Evolutionary conservation across 2,113 vertebrate species (phyloP).

Genomic region (Haemorhous mexicanus): DNA sequence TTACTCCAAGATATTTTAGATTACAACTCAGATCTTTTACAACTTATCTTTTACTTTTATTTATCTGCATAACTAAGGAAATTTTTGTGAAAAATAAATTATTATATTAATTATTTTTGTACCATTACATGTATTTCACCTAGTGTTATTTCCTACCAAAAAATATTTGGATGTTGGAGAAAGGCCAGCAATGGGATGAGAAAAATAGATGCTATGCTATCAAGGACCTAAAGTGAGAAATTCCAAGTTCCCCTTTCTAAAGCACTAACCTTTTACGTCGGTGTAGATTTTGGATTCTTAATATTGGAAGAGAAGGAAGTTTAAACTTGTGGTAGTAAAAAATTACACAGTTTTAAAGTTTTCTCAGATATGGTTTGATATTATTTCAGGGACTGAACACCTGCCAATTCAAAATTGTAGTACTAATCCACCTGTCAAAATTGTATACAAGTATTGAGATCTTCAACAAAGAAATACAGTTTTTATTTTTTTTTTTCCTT

Average conservation of each 20-base stretch:
- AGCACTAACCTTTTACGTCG: not conserved
- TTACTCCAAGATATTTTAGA: slow-evolving; percentile 4
- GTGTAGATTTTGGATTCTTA: not conserved
- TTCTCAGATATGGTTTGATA: not conserved
- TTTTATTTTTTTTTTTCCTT: not conserved
- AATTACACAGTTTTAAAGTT: not conserved
- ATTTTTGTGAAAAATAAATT: slow-evolving; percentile 25
- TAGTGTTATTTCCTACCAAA: not conserved
- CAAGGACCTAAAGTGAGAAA: not conserved
- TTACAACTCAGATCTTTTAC: slow-evolving; percentile 42
- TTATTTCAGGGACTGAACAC: not conserved
- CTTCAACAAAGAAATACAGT: not conserved
- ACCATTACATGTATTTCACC: not conserved
- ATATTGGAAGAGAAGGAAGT: not conserved
- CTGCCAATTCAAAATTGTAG: not conserved
- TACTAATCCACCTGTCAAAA: not conserved
- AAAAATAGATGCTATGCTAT: not conserved
- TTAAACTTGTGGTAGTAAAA: not conserved
- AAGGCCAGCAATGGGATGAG: not conserved
- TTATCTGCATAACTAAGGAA: slow-evolving; percentile 45
- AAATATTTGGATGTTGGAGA: not conserved
- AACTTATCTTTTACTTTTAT: too few relatives aligned
- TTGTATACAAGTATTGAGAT: not conserved
- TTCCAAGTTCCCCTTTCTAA: not conserved
- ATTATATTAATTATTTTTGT: slow-evolving; percentile 34